A percentile compares a stretch with the other conserved stretches of the same genome.
phyloP scores from a whole-genome alignment of 2,113 vertebrate species.

The Oncorhynchus masou region DNA sequence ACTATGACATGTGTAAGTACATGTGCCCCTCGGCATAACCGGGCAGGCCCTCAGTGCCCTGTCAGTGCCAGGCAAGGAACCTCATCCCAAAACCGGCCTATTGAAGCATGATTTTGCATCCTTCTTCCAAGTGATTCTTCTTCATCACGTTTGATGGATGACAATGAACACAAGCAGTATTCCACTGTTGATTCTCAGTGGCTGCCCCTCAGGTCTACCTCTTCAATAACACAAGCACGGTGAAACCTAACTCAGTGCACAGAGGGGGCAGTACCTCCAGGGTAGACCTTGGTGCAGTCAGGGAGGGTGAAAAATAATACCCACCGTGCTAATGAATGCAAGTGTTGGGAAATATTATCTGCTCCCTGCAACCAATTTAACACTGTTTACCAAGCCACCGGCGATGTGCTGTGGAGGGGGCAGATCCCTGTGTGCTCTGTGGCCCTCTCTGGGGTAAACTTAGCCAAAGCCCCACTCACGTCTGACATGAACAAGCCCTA shows the following conservation, averaged over 20 bases:
- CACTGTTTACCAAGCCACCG: constrained; percentile 67
- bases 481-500: constrained; percentile 65
- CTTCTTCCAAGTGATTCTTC: too few species aligned
- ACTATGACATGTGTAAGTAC: too few species aligned
- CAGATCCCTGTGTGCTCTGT: constrained; percentile 60
- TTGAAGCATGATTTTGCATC: too few species aligned
- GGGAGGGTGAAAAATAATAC: constrained; percentile 34
- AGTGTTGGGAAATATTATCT: constrained; percentile 62
- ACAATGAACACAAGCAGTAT: constrained; percentile 62
- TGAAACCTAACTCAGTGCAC: constrained; percentile 35
- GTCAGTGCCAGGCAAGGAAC: too few species aligned
- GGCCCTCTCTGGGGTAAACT: constrained; percentile 64
- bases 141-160: too few species aligned
- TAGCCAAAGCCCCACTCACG: constrained; percentile 61
- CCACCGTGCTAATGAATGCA: constrained; percentile 58
- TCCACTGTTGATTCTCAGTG: constrained; percentile 70
- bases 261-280: background rate
- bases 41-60: too few species aligned
- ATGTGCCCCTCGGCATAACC: too few species aligned
- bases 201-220: constrained; percentile 64
- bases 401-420: constrained; percentile 49
- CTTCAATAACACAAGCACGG: constrained; percentile 66
- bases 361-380: constrained; percentile 64
- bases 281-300: constrained; percentile 25
- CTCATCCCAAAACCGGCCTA: too few species aligned